A percentile compares a stretch with the other conserved stretches of the same genome.
These are phyloP conservation scores for Tachysurus fulvidraco DNA, from an alignment of 2,113 vertebrate species.

Conservation along the genomic window DNA sequence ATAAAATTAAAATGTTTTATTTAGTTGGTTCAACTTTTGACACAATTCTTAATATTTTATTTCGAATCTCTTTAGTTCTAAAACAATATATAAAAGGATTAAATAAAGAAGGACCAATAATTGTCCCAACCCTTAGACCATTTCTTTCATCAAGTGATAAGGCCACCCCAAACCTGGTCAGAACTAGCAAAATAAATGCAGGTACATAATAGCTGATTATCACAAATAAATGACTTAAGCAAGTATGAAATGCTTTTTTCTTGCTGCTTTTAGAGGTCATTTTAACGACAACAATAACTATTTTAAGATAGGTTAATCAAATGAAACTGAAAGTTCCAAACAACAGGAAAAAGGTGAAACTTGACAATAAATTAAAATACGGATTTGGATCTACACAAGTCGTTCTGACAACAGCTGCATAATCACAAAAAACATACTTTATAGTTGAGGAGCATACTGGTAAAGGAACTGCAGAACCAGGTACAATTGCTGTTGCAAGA, in stretches of 20 bases:
- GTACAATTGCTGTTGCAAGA: conserved; percentile 17
- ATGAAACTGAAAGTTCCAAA: conserved; percentile 51
- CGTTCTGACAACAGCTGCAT: conserved; percentile 18
- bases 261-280: conserved; percentile 29
- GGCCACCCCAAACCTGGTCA: conserved; percentile 53
- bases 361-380: conserved; percentile 24
- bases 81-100: conserved; percentile 59
- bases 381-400: conserved; percentile 36
- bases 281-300: conserved; percentile 32
- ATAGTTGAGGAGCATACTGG: conserved; percentile 38
- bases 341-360: conserved; percentile 30
- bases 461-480: conserved; percentile 27
- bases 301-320: conserved; percentile 43
- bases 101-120: conserved; percentile 48
- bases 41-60: conserved; percentile 16
- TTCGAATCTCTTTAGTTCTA: conserved; percentile 49
- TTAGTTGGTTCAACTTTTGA: conserved; percentile 11
- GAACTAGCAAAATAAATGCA: conserved; percentile 22
- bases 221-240: conserved; percentile 56
- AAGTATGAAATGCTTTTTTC: conserved; percentile 54
- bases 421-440: conserved; percentile 54
- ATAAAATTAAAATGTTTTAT: background rate
- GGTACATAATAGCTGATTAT: conserved; percentile 49
- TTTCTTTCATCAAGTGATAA: conserved; percentile 41
- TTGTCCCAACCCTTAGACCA: conserved; percentile 29